These are phyloP conservation scores for Schlechtendalia chinensis DNA, from an alignment of 1,140 invertebrate species.

Conservation along the genomic window DNA sequence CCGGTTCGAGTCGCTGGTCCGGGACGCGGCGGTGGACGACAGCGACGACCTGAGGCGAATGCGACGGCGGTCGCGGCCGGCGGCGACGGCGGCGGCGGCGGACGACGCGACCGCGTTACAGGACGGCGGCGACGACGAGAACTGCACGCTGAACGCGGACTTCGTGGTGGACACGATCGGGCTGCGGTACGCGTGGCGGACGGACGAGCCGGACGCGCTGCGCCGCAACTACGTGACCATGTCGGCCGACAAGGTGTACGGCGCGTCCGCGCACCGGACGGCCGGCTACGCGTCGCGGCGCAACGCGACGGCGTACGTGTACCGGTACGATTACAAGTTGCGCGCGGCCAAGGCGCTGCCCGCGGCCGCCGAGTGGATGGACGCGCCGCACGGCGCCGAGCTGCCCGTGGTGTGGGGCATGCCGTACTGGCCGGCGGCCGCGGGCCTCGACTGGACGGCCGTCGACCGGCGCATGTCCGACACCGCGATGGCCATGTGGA, in stretches of 20 bases:
- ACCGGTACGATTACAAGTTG: conserved; percentile 74
- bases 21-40: conserved; percentile 58
- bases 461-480: conserved; percentile 74
- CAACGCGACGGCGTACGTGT: conserved; percentile 64
- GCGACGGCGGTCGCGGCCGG: background rate
- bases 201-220: conserved; percentile 61
- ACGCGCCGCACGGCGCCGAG: conserved; percentile 75
- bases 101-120: background rate
- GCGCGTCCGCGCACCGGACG: conserved; percentile 66
- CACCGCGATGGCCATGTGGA: conserved; percentile 73
- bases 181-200: conserved; percentile 68
- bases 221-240: conserved; percentile 66
- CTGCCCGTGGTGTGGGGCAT: conserved; percentile 75
- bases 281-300: conserved; percentile 65
- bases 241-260: conserved; percentile 72
- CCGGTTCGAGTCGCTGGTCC: conserved; percentile 59
- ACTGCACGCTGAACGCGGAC: conserved; percentile 67
- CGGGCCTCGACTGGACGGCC: conserved; percentile 65
- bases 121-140: conserved; percentile 57
- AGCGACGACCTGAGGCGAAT: conserved; percentile 56
- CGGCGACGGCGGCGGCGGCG: no score
- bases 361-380: conserved; percentile 70
- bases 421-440: conserved; percentile 63
- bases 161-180: conserved; percentile 70
- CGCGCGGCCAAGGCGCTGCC: conserved; percentile 61